These are phyloP conservation scores for Latrodectus geometricus DNA, from an alignment of 1,140 invertebrate species.

Conservation along the genomic window DNA sequence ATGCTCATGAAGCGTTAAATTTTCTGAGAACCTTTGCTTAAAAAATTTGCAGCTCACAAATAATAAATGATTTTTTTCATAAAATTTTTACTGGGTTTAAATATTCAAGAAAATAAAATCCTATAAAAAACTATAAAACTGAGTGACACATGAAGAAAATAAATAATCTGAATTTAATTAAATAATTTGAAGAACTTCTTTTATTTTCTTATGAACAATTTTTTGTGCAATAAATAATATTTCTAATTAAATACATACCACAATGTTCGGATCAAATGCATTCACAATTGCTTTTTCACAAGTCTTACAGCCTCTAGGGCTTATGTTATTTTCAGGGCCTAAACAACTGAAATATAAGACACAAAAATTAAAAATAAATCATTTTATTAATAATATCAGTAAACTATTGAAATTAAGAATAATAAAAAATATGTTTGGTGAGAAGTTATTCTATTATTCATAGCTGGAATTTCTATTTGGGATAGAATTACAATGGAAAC, in stretches of 20 bases:
- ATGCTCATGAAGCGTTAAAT: too few relatives aligned
- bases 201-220: not conserved
- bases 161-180: not conserved
- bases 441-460: too few relatives aligned
- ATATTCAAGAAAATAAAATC: not conserved
- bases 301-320: slow-evolving; percentile 83
- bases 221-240: too few relatives aligned
- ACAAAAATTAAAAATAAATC: not conserved
- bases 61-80: not conserved
- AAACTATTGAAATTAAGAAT: too few relatives aligned
- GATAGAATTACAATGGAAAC: too few relatives aligned
- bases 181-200: not conserved
- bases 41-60: too few relatives aligned
- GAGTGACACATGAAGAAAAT: not conserved
- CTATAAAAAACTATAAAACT: too few relatives aligned
- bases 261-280: slow-evolving; percentile 65
- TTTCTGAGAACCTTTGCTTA: too few relatives aligned
- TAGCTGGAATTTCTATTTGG: too few relatives aligned
- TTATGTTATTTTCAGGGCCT: slow-evolving; percentile 86
- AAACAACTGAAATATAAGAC: slow-evolving; percentile 76
- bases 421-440: too few relatives aligned
- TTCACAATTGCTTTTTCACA: slow-evolving; percentile 91
- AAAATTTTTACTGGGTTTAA: not conserved
- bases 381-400: not conserved
- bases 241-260: slow-evolving; percentile 52